A percentile compares a stretch with the other conserved stretches of the same genome.
These are phyloP conservation scores for Cephus nigrinus DNA, from an alignment of 2,888 invertebrate species.

Conservation along the genomic window DNA sequence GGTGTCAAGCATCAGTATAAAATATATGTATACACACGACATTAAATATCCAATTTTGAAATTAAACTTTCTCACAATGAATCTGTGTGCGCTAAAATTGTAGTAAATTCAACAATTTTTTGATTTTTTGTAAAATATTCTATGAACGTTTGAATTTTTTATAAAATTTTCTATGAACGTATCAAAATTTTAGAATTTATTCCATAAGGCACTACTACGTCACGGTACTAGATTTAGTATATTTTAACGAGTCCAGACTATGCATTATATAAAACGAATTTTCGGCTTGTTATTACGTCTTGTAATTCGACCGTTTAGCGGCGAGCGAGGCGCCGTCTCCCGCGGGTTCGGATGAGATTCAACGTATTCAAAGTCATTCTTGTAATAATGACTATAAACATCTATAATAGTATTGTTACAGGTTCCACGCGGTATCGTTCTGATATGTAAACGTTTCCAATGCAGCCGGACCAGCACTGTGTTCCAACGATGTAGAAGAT, in stretches of 20 bases:
- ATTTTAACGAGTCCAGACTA: neutral
- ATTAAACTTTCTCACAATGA: neutral
- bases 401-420: slow-evolving; percentile 44
- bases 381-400: slow-evolving; percentile 53
- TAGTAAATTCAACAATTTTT: neutral
- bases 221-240: neutral
- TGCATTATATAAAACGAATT: neutral
- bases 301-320: slow-evolving; percentile 56
- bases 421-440: neutral
- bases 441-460: neutral
- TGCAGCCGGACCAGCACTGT: neutral
- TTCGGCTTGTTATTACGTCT: slow-evolving; percentile 36
- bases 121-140: neutral
- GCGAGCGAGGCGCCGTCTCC: slow-evolving; percentile 46
- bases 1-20: slow-evolving; percentile 2
- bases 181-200: neutral
- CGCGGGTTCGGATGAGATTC: slow-evolving; percentile 55
- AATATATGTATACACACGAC: neutral
- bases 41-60: neutral
- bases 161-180: neutral
- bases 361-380: slow-evolving; percentile 60
- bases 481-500: neutral
- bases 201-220: neutral
- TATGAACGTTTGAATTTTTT: neutral
- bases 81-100: neutral